Percentiles rank a stretch among this genome's conserved stretches.
Evolutionary conservation across 2,888 invertebrate species (phyloP).

Genomic region (Priocnemis perturbator): DNA sequence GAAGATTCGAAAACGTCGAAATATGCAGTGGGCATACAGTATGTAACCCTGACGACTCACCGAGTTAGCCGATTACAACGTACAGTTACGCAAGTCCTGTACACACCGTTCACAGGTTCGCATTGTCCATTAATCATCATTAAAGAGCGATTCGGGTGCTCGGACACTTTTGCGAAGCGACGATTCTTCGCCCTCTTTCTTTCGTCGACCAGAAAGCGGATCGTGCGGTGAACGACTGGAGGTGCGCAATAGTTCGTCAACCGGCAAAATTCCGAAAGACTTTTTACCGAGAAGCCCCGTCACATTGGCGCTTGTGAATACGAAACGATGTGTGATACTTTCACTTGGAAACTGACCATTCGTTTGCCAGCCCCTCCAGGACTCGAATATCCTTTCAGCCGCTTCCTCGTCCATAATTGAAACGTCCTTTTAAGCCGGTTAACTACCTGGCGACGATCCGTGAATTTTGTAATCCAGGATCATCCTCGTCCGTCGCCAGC

Average conservation of each 20-base stretch:
- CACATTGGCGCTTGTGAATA: not conserved
- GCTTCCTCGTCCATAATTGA: no score
- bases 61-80: slow-evolving; percentile 44
- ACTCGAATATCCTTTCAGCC: slow-evolving; percentile 3
- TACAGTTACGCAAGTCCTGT: slow-evolving; percentile 43
- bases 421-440: no score
- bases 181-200: slow-evolving; percentile 8
- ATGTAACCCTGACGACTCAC: no score
- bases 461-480: no score
- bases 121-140: slow-evolving; percentile 54
- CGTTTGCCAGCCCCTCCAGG: slow-evolving; percentile 11
- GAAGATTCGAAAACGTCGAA: no score
- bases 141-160: slow-evolving; percentile 51
- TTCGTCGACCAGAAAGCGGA: slow-evolving; percentile 28
- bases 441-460: not conserved
- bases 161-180: slow-evolving; percentile 34
- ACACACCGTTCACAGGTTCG: slow-evolving; percentile 7
- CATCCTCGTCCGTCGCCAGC: no score
- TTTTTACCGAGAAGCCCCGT: not conserved
- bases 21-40: no score
- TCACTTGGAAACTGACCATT: slow-evolving; percentile 4
- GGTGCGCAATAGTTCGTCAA: slow-evolving; percentile 7
- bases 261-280: slow-evolving; percentile 1
- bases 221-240: slow-evolving; percentile 26
- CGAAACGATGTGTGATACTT: slow-evolving; percentile 5